Conservation (phyloP, 2,797 vertebrate species). For the Channa striata region DNA sequence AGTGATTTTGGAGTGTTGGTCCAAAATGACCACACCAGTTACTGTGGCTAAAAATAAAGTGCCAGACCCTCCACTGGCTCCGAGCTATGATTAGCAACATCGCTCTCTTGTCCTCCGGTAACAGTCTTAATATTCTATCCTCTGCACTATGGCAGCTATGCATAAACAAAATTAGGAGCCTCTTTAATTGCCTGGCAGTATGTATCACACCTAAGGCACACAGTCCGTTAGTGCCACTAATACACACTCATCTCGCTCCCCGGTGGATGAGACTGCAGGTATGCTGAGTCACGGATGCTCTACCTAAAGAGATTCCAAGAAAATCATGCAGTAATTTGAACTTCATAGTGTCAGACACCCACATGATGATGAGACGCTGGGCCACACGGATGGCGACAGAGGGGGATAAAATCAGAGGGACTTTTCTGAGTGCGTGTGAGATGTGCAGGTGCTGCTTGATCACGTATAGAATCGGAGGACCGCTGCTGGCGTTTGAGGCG, state of each 20-base stretch:
- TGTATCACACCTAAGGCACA: constrained; percentile 10
- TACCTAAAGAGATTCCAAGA: constrained; percentile 40
- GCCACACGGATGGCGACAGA: constrained; percentile 9
- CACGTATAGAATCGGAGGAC: constrained; percentile 22
- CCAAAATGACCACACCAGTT: background rate
- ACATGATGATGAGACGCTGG: constrained; percentile 33
- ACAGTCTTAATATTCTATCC: constrained; percentile 35
- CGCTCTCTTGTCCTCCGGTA: constrained; percentile 18
- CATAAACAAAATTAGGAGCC: constrained; percentile 38
- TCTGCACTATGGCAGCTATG: constrained; percentile 33
- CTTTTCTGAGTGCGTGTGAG: constrained; percentile 5
- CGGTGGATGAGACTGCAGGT: constrained; percentile 39
- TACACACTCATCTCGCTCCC: constrained; percentile 38
- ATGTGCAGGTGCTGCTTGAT: constrained; percentile 18
- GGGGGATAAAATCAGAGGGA: constrained; percentile 17
- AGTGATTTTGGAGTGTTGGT: background rate
- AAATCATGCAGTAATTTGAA: constrained; percentile 56
- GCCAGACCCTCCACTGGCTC: constrained; percentile 15
- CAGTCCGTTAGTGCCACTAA: constrained; percentile 14
- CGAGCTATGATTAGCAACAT: constrained; percentile 45
- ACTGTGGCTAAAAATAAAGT: constrained; percentile 61
- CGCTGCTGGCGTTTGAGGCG: constrained; percentile 25
- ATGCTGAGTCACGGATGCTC: constrained; percentile 64
- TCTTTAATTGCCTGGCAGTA: constrained; percentile 22
- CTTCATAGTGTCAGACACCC: constrained; percentile 24